These are phyloP conservation scores for Drosophila ogumai DNA, from an alignment of 1,140 invertebrate species.

Conservation along the genomic window DNA sequence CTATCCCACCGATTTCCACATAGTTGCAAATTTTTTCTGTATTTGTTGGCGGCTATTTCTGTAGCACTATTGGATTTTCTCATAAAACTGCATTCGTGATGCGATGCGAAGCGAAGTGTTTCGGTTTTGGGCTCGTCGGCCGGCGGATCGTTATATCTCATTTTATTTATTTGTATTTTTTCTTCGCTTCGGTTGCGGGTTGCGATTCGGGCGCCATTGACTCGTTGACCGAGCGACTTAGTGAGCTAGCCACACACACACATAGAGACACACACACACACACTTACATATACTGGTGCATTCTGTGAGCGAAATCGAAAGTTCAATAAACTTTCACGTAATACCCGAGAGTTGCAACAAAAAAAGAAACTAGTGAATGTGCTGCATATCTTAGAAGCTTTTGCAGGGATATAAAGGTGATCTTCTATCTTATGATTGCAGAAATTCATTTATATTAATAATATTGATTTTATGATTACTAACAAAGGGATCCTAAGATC, in stretches of 20 bases:
- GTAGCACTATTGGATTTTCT: slow-evolving; percentile 41
- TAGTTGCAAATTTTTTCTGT: slow-evolving; percentile 32
- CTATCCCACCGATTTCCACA: slow-evolving; percentile 5
- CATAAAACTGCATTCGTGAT: slow-evolving; percentile 49
- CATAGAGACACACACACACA: slow-evolving; percentile 16
- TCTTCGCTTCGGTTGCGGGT: slow-evolving; percentile 30
- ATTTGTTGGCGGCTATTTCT: slow-evolving; percentile 26
- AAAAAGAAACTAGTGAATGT: slow-evolving; percentile 9
- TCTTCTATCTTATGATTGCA: neutral
- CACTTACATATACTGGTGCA: slow-evolving; percentile 37
- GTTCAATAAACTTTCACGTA: slow-evolving; percentile 84
- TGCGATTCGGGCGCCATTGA: slow-evolving; percentile 69
- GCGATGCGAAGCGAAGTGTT: slow-evolving; percentile 37
- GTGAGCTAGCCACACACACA: slow-evolving; percentile 46
- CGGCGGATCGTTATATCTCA: slow-evolving; percentile 20
- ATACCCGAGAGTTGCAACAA: slow-evolving; percentile 39
- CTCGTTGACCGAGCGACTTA: slow-evolving; percentile 82
- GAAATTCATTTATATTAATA: too few relatives aligned
- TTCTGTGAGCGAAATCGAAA: slow-evolving; percentile 80
- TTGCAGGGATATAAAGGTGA: neutral
- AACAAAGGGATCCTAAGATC: too few relatives aligned
- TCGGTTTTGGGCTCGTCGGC: slow-evolving; percentile 36
- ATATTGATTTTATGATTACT: too few relatives aligned
- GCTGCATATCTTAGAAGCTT: slow-evolving; percentile 8
- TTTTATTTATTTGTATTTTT: slow-evolving; percentile 46